phyloP scores from a whole-genome alignment of 2,797 vertebrate species.

The Avahi laniger region DNA sequence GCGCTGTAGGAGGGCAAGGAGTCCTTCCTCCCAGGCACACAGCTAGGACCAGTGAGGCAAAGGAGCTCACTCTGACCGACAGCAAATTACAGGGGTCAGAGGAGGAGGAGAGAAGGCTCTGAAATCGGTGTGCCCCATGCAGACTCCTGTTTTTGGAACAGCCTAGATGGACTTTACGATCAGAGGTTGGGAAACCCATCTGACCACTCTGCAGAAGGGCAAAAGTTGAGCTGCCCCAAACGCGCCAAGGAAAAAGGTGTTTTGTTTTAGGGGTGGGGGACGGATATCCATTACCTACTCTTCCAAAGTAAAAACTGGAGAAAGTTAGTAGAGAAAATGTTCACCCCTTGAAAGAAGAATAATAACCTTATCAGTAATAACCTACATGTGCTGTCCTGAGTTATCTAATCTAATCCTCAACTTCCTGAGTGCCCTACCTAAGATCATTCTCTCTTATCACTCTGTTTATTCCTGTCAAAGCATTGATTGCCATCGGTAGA shows the following conservation, averaged over 20 bases:
- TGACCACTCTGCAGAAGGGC: neutral
- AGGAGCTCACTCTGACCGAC: no score
- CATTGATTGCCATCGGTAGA: neutral
- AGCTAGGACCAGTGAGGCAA: no score
- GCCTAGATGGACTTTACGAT: neutral
- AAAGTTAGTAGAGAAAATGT: neutral
- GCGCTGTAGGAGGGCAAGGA: neutral
- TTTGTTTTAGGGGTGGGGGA: neutral
- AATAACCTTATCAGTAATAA: neutral
- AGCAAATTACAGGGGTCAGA: neutral
- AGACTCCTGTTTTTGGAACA: neutral
- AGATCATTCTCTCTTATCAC: neutral
- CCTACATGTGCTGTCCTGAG: neutral
- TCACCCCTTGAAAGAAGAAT: neutral
- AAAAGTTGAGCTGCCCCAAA: neutral
- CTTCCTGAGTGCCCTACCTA: neutral
- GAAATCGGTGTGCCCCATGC: neutral
- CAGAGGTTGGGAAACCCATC: neutral
- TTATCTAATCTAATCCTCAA: neutral
- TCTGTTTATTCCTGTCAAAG: conserved; percentile 28
- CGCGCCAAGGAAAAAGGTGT: neutral
- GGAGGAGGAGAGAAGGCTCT: neutral
- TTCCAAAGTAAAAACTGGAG: neutral
- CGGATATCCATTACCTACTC: neutral
- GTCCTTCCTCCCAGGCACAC: neutral